Base-by-base conservation (phyloP, 2,113 vertebrate species). In the Leucopsar rothschildi region DNA sequence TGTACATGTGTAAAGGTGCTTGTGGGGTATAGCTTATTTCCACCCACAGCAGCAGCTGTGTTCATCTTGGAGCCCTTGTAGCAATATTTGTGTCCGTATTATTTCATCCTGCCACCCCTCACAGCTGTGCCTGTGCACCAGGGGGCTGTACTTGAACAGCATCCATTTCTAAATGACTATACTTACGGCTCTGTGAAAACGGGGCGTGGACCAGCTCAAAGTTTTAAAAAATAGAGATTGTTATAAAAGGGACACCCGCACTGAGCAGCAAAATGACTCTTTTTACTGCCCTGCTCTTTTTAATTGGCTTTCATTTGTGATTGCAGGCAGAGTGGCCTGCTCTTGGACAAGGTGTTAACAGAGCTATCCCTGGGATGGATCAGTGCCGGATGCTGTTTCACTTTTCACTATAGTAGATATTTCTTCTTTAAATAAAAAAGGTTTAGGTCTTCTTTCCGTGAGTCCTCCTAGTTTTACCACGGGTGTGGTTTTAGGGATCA, bases 81-180 rank as follows among this genome's bases (percentile, higher is more conserved):
- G 84, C 85, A 90, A 91, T 94, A 93, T 96, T 92, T 91, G 92
- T 83, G 85, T 88, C 94, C 24, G 2, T 92, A 63, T 95, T 95
- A 94, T 93, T 95, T 94, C 88, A 94, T 96, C 50, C 93, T 90
- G 92, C 92, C 95, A 94, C 91, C 91, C 95, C 87, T 95, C 94
- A 81, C 92, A 95, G 92, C 93, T 93, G 92, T 95, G 88, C 93
- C 91, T 95, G 89, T 96, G 94, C 94, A 95, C 85, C 90, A 95
- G 93, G 94, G 92, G 93, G 93, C 93, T 95, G 93, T 88, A 92
- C 94, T 95, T 94, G 94, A 95, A 93, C 88, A 90, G 66, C 92
- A 91, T 96, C 94, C 87, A 95, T 95, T 91, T 95, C 95, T 80
- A 89, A 95, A 94, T 91, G 78, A 91, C 92, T 88, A 57, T 84